Evolutionary conservation across 2,888 invertebrate genomes (phyloP).

Genomic region (Andrena chrysosceles): DNA sequence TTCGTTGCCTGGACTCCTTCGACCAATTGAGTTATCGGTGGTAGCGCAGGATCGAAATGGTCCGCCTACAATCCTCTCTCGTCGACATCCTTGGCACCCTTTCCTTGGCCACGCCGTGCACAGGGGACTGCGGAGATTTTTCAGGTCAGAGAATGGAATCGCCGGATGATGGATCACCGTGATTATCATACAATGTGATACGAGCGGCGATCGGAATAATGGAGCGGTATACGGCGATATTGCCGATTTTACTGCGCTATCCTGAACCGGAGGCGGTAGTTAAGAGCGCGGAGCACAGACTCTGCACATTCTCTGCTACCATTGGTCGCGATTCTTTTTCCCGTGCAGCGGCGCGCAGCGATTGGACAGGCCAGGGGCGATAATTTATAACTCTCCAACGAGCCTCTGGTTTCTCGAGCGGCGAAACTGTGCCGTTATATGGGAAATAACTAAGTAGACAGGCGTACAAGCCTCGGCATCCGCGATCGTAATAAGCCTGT

Average conservation of each 20-base stretch:
- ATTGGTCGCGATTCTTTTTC: constrained; percentile 67
- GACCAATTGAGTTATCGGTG: constrained; percentile 19
- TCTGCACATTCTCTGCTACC: constrained; percentile 64
- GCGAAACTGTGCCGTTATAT: constrained; percentile 60
- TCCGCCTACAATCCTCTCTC: constrained; percentile 28
- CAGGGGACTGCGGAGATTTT: constrained; percentile 31
- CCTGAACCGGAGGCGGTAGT: constrained; percentile 64
- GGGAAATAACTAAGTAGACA: constrained; percentile 37
- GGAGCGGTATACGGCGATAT: constrained; percentile 36
- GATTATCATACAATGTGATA: constrained; percentile 59
- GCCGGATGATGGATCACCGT: constrained; percentile 26
- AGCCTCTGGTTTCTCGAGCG: constrained; percentile 39
- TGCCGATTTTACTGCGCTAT: constrained; percentile 54
- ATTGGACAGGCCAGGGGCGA: constrained; percentile 64
- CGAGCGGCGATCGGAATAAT: constrained; percentile 28
- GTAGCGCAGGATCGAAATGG: constrained; percentile 27
- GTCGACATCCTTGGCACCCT: constrained; percentile 45
- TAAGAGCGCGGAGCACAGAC: constrained; percentile 46
- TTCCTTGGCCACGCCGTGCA: constrained; percentile 3
- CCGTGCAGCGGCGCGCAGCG: constrained; percentile 41
- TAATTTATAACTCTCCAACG: constrained; percentile 69
- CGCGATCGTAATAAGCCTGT: constrained; percentile 38
- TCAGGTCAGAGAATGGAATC: constrained; percentile 49
- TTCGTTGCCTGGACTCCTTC: background rate
- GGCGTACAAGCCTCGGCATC: background rate